A percentile compares a stretch with the other conserved stretches of the same genome.
Conservation (phyloP, 1,140 invertebrate species). For the Hirudo medicinalis region DNA sequence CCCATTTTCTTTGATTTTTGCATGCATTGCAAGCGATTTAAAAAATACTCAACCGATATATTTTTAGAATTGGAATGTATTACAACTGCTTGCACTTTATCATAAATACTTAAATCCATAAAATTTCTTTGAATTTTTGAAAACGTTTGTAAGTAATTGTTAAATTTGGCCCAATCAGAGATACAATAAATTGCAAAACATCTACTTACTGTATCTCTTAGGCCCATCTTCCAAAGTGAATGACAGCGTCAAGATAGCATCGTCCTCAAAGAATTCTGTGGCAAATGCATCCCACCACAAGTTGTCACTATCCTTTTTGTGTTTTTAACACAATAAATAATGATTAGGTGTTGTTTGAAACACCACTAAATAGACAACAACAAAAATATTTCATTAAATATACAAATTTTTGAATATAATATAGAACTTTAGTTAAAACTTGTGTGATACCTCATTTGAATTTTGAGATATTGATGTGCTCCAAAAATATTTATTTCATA, state of each 20-base stretch:
- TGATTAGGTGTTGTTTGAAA: not conserved
- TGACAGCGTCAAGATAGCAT: conserved; percentile 83
- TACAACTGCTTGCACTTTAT: too few relatives aligned
- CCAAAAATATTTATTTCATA: not conserved
- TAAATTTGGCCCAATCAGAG: too few relatives aligned
- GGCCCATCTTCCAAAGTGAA: conserved; percentile 96
- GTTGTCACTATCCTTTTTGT: conserved; percentile 78
- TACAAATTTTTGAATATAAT: not conserved
- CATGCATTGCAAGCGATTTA: too few relatives aligned
- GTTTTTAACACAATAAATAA: conserved; percentile 29
- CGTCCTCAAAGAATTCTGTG: conserved; percentile 97
- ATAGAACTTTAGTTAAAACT: too few relatives aligned
- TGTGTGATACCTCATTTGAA: too few relatives aligned
- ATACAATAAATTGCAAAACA: not conserved
- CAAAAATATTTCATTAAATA: not conserved
- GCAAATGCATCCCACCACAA: conserved; percentile 98
- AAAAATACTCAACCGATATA: too few relatives aligned
- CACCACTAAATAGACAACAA: too few relatives aligned
- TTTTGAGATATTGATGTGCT: not conserved
- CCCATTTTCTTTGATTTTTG: too few relatives aligned
- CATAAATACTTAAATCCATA: too few relatives aligned
- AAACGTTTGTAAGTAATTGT: too few relatives aligned
- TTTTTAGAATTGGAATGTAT: too few relatives aligned
- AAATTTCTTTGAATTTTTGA: too few relatives aligned
- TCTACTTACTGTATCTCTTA: conserved; percentile 84